These are phyloP conservation scores for Gymnobelideus leadbeateri DNA, from an alignment of 2,113 vertebrate species.

Conservation along the genomic window DNA sequence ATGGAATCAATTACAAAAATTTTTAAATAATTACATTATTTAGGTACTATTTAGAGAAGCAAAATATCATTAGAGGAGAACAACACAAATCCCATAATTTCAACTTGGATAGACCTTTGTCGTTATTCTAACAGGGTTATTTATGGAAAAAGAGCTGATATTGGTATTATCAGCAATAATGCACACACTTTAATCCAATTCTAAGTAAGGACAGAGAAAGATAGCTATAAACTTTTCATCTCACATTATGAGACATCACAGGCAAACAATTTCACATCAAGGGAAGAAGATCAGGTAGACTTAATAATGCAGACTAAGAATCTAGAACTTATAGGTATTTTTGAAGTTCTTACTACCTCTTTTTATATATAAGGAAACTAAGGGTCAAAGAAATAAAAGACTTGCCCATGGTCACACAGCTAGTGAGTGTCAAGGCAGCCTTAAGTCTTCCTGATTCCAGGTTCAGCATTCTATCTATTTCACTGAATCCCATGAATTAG, in stretches of 20 bases:
- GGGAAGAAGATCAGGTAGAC: background rate
- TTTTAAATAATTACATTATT: background rate
- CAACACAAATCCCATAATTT: background rate
- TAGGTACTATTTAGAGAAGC: background rate
- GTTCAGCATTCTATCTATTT: background rate
- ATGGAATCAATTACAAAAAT: background rate
- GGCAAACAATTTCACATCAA: slow-evolving; percentile 47
- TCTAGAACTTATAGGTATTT: background rate
- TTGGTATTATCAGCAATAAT: background rate
- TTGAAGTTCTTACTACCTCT: background rate
- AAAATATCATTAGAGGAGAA: background rate
- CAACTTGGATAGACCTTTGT: background rate
- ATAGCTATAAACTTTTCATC: background rate
- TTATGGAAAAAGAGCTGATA: background rate
- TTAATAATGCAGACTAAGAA: background rate
- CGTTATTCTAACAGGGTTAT: background rate
- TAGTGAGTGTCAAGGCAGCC: background rate
- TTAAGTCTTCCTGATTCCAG: background rate
- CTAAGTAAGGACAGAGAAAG: background rate
- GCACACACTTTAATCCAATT: background rate
- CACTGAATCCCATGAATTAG: background rate
- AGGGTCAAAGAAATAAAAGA: background rate
- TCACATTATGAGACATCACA: background rate
- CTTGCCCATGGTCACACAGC: background rate
- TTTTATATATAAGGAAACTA: background rate